Percentiles rank a stretch among this genome's conserved stretches.
phyloP scores from a whole-genome alignment of 2,797 vertebrate species.

The Gadopsis bispinosus region DNA sequence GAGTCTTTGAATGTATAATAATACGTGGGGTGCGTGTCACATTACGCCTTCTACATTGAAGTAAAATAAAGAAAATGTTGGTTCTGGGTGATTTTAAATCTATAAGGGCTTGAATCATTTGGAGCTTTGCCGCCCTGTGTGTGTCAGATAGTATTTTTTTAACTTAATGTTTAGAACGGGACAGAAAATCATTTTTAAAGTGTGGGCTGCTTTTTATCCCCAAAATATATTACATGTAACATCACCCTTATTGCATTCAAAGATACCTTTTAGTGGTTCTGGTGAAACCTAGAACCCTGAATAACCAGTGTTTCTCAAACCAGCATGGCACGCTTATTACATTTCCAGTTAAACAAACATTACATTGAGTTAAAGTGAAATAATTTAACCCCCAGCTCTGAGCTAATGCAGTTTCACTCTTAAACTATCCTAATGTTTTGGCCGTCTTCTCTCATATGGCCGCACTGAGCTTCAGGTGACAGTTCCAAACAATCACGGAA shows the following conservation, averaged over 20 bases:
- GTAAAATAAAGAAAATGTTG: constrained; percentile 32
- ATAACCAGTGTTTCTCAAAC: constrained; percentile 53
- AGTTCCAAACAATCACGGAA: constrained; percentile 62
- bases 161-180: constrained; percentile 31
- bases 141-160: constrained; percentile 59
- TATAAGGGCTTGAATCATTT: constrained; percentile 24
- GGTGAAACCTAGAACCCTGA: constrained; percentile 47
- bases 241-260: constrained; percentile 30
- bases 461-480: constrained; percentile 66
- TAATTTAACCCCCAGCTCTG: constrained; percentile 69
- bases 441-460: constrained; percentile 48
- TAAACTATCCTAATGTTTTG: constrained; percentile 54
- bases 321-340: constrained; percentile 63
- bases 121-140: constrained; percentile 25
- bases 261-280: constrained; percentile 31
- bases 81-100: constrained; percentile 35
- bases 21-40: constrained; percentile 38
- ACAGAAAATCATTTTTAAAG: constrained; percentile 32
- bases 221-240: constrained; percentile 26
- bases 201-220: constrained; percentile 11
- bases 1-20: constrained; percentile 65
- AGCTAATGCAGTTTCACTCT: constrained; percentile 68
- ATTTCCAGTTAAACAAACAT: constrained; percentile 74
- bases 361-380: constrained; percentile 71
- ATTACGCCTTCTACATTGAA: constrained; percentile 23